Evolutionary conservation across 2,113 vertebrate genomes (phyloP), one percentile per base, ranked within the genome.

Genomic region (Brevimyrus niger): DNA sequence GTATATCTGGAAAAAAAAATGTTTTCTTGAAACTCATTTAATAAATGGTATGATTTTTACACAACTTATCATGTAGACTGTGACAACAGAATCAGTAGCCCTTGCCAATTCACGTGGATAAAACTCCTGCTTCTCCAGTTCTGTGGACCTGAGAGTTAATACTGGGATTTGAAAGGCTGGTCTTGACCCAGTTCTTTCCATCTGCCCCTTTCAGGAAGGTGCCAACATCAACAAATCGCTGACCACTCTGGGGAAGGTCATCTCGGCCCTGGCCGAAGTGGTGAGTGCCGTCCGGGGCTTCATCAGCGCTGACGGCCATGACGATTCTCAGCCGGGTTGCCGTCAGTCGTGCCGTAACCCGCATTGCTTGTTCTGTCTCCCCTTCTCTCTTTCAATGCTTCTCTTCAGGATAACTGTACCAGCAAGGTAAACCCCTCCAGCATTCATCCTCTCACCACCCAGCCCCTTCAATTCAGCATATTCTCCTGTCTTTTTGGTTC

Each of bases 201-300:
- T 88, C 73, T 90, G n/a, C 0, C 90, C 92, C 90, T 92, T 73
- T 42, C 94, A 99, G 98, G 98, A 99, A 93, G 98, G 98, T 92
- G 98, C 98, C 92, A 99, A 99, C 94, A 99, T 99, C 94, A 99
- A 99, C 95, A 99, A 99, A 91, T 99, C 98, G 92, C 97, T 99
- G 90, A 99, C 98, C 89, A 99, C 98, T 1, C 93, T 99, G 95
- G 98, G 98, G 92, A 99, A 99, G 94, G 98, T 99, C 90, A 99
- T 99, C 94, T 99, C 98, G 89, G 98, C 98, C 0, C 92, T 99
- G 92, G 98, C 98, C 48, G 98, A 99, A 94, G 98, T 99, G 97
- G 98, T 99, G 93, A 98, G 98, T 97, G 87, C 89, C 53, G n/a
- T 85, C 42, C 76, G 47, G 83, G 84, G 11, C 73, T 83, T 92